Evolutionary conservation across 2,113 vertebrate species (phyloP), one percentile per base, ranked within the genome.

Genomic region (Eupsittula cactorum): DNA sequence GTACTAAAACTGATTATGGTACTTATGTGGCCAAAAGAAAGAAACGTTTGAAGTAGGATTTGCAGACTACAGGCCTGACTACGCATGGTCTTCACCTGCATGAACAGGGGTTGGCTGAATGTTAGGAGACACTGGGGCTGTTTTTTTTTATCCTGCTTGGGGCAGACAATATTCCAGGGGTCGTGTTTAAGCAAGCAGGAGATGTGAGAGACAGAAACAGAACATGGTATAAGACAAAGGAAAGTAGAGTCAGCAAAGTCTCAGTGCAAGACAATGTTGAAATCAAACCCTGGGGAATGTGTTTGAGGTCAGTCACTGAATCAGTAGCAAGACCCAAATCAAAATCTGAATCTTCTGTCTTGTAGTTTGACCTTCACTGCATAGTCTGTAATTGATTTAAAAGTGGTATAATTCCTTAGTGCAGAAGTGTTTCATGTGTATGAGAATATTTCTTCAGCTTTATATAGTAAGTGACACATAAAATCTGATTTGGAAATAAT

Each of bases 401-500:
- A 77, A 71, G 33, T 13, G 6, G 31, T 50, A 20, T 62, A 70
- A 92, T 92, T 92, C 77, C 86, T 93, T 35, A 55, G 47, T 27
- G 65, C 52, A 93, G 69, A 78, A 90, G 53, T 13, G 59, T 37
- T 79, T 76, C 44, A 63, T 55, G 59, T 27, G 24, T 14, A 62
- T 69, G 44, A 90, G 87, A 92, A 50, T 89, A 76, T 79, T 87
- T 65, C 19, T 83, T 17, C 28, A 86, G 90, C 82, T 96, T 90
- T 91, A 80, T 90, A 91, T 90, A 93, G 91, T 62, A 55, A 78
- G 81, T 53, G 64, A 25, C 83, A 91, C 62, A 82, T 84, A 84
- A 74, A 95, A 92, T 93, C 78, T 63, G 59, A 93, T 93, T 95
- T 82, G 93, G 95, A 94, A 94, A 94, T 87, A 95, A 95, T 94